Evolutionary conservation across 2,797 vertebrate species (phyloP), one percentile per base, ranked within the genome.

Genomic region (Synanceia verrucosa): DNA sequence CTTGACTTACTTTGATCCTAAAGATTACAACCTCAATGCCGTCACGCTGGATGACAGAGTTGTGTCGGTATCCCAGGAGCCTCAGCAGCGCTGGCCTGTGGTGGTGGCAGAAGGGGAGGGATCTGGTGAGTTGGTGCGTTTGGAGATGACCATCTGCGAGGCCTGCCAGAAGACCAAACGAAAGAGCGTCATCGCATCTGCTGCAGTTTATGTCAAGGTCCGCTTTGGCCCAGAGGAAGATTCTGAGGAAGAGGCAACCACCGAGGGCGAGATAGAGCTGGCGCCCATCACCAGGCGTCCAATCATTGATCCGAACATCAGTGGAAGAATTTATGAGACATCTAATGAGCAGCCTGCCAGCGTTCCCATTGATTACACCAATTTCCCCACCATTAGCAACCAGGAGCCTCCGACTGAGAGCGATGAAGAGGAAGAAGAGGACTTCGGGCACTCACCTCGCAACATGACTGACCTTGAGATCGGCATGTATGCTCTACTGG

Each of bases 161-260:
- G 95, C 94, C 82, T 99, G 98, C 88, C 98, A 99, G 94, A 99
- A 99, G 86, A 97, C 96, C 81, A 99, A 98, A 62, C 95, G 98
- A 85, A 99, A 97, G 86, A 99, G 97, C 0, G 84, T 99, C 67
- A 94, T 99, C 34, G 96, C 94, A 21, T 95, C 96, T 0, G 94
- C 98, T 1, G 56, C 93, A 0, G 96, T 96, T 60, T 91, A 90
- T 0, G 94, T 98, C 52, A 94, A 95, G 18, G 96, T 99, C 21
- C 96, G 95, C 59, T 98, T 97, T 0, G 95, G 96, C 14, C 93
- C 94, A 0, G 97, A 98, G 43, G 94, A 94, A 41, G 93, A 94
- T 63, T 95, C 93, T 0, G 94, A 95, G 70, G 95, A 95, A 52
- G 95, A 96, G 41, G 92, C 85, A 21, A 95, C 95, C 60, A 93